Evolutionary conservation across 2,797 vertebrate species (phyloP).

Genomic region (Aselliscus stoliczkanus): DNA sequence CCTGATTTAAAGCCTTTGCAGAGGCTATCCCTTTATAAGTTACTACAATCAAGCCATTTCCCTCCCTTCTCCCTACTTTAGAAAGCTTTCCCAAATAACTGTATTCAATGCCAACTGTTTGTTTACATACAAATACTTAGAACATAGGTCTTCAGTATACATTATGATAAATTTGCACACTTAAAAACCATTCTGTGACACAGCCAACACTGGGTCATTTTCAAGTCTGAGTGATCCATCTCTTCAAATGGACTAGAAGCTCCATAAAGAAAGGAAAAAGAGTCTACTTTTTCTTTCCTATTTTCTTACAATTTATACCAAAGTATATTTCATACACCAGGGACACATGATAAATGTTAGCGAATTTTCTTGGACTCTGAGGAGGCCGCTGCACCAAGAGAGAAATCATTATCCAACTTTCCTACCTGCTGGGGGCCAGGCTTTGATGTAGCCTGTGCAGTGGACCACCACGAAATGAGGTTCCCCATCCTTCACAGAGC

Average conservation of each 20-base stretch:
- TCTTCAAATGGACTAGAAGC: neutral
- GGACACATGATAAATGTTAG: neutral
- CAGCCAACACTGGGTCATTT: neutral
- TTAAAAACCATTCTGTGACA: slow-evolving; percentile 26
- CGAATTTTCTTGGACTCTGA: neutral
- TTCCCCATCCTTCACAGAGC: slow-evolving; percentile 92
- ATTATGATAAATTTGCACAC: neutral
- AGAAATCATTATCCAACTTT: neutral
- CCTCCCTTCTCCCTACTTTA: neutral
- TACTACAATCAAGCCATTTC: neutral
- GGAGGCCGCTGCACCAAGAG: neutral
- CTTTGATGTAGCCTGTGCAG: slow-evolving; percentile 97
- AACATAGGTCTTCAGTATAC: neutral
- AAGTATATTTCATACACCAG: neutral
- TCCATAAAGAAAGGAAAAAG: neutral
- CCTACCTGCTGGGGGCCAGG: slow-evolving; percentile 96
- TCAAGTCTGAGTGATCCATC: slow-evolving; percentile 2
- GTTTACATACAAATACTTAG: neutral
- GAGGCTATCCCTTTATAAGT: neutral
- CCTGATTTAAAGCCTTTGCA: neutral
- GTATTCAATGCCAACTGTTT: neutral
- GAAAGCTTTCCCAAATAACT: slow-evolving; percentile 4
- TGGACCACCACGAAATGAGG: slow-evolving; percentile 96
- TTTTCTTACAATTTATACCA: neutral
- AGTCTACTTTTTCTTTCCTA: neutral